Percentiles rank a stretch among this genome's conserved stretches.
Conservation (phyloP, 2,797 vertebrate species). For the Anomalospiza imberbis region DNA sequence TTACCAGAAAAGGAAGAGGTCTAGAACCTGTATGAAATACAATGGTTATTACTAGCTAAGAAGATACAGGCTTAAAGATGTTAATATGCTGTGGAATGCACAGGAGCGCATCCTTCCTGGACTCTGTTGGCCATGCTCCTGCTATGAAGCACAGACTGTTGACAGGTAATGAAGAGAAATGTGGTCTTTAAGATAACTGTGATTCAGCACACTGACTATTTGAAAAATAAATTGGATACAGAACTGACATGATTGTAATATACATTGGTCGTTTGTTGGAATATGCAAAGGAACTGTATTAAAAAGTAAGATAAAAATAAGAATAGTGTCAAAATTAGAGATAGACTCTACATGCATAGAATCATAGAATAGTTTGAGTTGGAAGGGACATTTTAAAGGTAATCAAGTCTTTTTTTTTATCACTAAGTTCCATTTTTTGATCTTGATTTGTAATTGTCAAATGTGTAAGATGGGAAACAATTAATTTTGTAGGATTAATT, state of each 20-base stretch:
- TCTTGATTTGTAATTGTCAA: background rate
- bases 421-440: background rate
- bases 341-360: background rate
- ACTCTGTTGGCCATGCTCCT: background rate
- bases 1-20: background rate
- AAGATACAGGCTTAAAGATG: background rate
- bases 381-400: background rate
- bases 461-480: background rate
- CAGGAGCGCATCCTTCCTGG: background rate
- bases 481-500: background rate
- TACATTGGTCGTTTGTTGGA: background rate
- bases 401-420: background rate
- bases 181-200: background rate
- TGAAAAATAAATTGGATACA: constrained; percentile 12
- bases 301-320: background rate
- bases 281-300: background rate
- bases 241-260: background rate
- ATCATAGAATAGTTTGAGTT: background rate
- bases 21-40: background rate
- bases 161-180: constrained; percentile 3
- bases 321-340: background rate
- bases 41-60: background rate
- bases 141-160: background rate
- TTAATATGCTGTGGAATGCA: background rate
- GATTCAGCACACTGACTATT: background rate